Percentiles rank a stretch among this genome's conserved stretches.
phyloP scores from a whole-genome alignment of 2,797 vertebrate genomes.

The Sebastes glaucus region DNA sequence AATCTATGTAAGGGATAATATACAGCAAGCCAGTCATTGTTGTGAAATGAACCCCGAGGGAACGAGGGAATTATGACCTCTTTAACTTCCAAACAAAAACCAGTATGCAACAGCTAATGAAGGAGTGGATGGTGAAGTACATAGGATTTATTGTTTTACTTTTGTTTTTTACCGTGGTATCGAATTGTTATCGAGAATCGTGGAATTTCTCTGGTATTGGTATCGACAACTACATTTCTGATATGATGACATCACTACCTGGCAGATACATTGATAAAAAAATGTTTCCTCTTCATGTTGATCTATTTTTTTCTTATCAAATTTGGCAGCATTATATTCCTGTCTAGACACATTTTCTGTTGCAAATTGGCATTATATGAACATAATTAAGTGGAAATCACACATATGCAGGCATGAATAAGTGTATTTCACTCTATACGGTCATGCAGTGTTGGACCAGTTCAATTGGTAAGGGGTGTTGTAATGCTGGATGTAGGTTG shows the following conservation, averaged over 20 bases:
- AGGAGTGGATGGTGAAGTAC: too few species aligned
- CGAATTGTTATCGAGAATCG: too few species aligned
- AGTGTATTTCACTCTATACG: not conserved
- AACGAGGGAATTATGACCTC: rapidly evolving
- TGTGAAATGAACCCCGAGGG: too few species aligned
- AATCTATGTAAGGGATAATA: too few species aligned
- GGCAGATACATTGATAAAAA: not conserved
- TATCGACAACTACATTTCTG: too few species aligned
- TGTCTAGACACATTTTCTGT: not conserved
- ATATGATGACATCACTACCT: too few species aligned
- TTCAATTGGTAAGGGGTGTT: not conserved
- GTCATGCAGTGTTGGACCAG: not conserved
- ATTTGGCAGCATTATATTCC: not conserved
- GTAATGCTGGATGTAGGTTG: not conserved
- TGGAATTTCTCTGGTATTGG: too few species aligned
- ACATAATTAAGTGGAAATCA: not conserved
- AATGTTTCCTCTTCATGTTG: not conserved
- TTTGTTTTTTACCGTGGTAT: too few species aligned
- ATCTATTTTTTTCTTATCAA: not conserved
- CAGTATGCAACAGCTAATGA: too few species aligned
- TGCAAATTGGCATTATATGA: not conserved
- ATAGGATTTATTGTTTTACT: too few species aligned
- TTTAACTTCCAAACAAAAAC: too few species aligned
- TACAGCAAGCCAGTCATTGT: too few species aligned
- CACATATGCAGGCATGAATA: not conserved